Conservation (phyloP, 2,888 invertebrate genomes). For the Psylliodes chrysocephalus region DNA sequence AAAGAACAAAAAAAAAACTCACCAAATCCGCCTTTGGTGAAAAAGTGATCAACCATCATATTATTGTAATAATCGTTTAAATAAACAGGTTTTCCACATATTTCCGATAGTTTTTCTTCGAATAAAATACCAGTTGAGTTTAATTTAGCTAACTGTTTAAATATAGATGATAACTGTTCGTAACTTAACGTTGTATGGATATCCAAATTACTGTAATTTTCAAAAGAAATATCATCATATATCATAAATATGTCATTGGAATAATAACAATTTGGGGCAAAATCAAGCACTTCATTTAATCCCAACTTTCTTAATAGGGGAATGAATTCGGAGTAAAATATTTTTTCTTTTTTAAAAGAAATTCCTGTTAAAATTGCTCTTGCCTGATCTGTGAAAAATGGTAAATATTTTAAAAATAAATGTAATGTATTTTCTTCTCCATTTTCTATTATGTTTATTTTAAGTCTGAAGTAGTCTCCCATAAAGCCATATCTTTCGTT, state of each 20-base stretch:
- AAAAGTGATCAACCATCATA: constrained; percentile 40
- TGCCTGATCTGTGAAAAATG: constrained; percentile 29
- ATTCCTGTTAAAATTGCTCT: constrained; percentile 31
- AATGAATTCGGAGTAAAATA: constrained; percentile 62
- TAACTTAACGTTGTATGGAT: constrained; percentile 39
- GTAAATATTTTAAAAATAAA: neutral
- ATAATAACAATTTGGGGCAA: constrained; percentile 59
- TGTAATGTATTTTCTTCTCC: neutral
- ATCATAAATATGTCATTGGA: constrained; percentile 56
- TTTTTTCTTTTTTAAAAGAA: constrained; percentile 50
- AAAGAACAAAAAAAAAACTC: neutral
- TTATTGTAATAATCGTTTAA: constrained; percentile 53
- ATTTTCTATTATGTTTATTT: neutral
- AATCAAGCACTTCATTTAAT: constrained; percentile 44
- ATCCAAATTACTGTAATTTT: constrained; percentile 36
- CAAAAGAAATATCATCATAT: constrained; percentile 59
- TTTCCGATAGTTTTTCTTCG: constrained; percentile 46
- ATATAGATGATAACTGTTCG: constrained; percentile 43
- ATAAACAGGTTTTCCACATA: constrained; percentile 41
- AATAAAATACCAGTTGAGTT: constrained; percentile 58
- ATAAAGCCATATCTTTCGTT: neutral
- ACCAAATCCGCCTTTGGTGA: no score
- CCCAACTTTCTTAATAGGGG: constrained; percentile 54
- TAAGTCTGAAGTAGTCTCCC: neutral
- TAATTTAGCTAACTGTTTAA: constrained; percentile 52